Percentiles rank a stretch among this genome's conserved stretches.
Evolutionary conservation across 2,888 invertebrate genomes (phyloP).

Genomic region (Scaptodrosophila latifasciaeformis): DNA sequence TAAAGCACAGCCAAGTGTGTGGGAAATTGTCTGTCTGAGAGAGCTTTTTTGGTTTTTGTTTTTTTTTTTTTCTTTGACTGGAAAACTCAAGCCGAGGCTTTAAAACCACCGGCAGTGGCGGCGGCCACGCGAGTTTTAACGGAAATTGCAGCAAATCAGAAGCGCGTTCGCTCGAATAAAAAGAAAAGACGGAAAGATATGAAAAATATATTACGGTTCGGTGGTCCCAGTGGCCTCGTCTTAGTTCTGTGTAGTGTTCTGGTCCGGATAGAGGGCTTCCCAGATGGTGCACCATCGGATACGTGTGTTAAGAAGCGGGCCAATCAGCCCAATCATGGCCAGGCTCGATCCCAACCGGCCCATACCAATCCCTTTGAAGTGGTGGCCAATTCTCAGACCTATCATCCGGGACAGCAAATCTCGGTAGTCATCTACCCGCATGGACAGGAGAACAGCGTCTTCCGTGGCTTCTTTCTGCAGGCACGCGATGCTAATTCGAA

Average conservation of each 20-base stretch:
- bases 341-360: conserved; percentile 81
- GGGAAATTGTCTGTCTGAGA: conserved; percentile 23
- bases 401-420: conserved; percentile 82
- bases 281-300: conserved; percentile 88
- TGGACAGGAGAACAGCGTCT: conserved; percentile 75
- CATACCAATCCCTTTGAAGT: conserved; percentile 82
- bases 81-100: conserved; percentile 41
- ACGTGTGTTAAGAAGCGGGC: conserved; percentile 85
- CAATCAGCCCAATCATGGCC: conserved; percentile 85
- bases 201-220: conserved; percentile 13
- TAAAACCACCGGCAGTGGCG: conserved; percentile 51
- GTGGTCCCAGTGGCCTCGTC: conserved; percentile 22
- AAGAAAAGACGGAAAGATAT: conserved; percentile 24
- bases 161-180: conserved; percentile 16
- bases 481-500: conserved; percentile 83
- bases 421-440: conserved; percentile 75
- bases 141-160: conserved; percentile 19
- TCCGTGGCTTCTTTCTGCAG: conserved; percentile 90
- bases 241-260: conserved; percentile 72
- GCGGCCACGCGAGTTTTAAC: conserved; percentile 56
- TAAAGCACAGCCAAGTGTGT: conserved; percentile 23
- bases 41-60: conserved; percentile 41
- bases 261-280: too few species aligned
- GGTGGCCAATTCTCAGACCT: conserved; percentile 80
- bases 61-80: too few species aligned